Conservation (phyloP, 64 coral and sea anemone genomes). For the Astreopora myriophthalma region DNA sequence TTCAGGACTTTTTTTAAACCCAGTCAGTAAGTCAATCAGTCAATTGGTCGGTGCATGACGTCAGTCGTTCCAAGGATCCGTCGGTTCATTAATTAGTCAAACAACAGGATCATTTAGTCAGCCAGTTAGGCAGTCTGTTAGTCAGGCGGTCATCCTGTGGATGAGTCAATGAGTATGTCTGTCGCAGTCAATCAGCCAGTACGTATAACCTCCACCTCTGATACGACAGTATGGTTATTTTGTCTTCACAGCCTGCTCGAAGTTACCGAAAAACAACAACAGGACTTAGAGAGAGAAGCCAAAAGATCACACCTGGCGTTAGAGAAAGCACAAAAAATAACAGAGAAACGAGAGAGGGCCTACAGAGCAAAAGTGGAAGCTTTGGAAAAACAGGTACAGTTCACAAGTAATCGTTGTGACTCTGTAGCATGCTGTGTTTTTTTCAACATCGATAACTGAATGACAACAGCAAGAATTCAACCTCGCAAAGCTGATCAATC, state of each 20-base stretch:
- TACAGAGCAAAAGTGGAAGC: slow-evolving; percentile 74
- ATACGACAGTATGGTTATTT: background rate
- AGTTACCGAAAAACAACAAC: slow-evolving; percentile 69
- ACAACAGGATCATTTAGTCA: background rate
- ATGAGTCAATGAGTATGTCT: no score
- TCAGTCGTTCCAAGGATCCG: no score
- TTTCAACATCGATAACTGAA: no score
- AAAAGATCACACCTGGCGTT: slow-evolving; percentile 62
- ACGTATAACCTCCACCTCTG: background rate
- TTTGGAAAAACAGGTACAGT: slow-evolving; percentile 82
- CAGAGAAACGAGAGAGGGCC: slow-evolving; percentile 79
- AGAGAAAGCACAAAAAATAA: slow-evolving; percentile 65
- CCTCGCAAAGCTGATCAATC: no score
- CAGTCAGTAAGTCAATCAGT: background rate
- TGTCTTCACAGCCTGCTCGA: slow-evolving; percentile 65
- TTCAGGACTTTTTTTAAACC: no score
- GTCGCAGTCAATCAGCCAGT: background rate
- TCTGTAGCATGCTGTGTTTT: no score
- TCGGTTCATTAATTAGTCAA: background rate
- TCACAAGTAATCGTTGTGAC: background rate
- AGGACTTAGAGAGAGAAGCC: slow-evolving; percentile 70
- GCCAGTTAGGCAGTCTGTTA: background rate
- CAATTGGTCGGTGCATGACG: no score
- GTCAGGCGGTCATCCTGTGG: background rate
- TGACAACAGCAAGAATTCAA: no score